These are phyloP conservation scores for Cheilosia grossa DNA, from an alignment of 2,888 invertebrate species.

Conservation along the genomic window DNA sequence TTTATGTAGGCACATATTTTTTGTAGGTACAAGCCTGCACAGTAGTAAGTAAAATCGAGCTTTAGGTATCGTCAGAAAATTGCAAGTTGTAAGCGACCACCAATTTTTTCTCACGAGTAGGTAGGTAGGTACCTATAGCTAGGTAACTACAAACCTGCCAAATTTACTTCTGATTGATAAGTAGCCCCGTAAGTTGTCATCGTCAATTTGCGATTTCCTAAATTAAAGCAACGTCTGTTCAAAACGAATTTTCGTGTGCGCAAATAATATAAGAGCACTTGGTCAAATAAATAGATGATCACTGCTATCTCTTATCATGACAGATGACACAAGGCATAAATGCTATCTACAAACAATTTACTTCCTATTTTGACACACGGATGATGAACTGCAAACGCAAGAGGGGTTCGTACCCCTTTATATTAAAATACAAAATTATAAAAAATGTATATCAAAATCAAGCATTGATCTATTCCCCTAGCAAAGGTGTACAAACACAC, in stretches of 20 bases:
- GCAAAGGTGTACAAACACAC: constrained; percentile 19
- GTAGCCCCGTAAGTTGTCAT: no score
- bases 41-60: no score
- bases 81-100: no score
- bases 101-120: no score
- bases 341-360: constrained; percentile 10
- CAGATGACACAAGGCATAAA: background rate
- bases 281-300: background rate
- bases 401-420: constrained; percentile 1
- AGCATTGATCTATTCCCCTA: constrained; percentile 32
- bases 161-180: no score
- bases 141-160: no score
- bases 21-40: no score
- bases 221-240: no score
- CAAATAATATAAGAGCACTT: background rate
- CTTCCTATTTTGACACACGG: constrained; percentile 39
- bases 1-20: no score
- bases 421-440: background rate
- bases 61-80: no score
- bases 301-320: constrained; percentile 44
- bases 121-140: no score
- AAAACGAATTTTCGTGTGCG: background rate
- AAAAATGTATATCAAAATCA: constrained; percentile 4
- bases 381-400: constrained; percentile 2
- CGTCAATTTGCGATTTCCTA: no score